These are phyloP conservation scores for Amazona guildingii DNA, from an alignment of 2,113 vertebrate genomes.

Conservation along the genomic window DNA sequence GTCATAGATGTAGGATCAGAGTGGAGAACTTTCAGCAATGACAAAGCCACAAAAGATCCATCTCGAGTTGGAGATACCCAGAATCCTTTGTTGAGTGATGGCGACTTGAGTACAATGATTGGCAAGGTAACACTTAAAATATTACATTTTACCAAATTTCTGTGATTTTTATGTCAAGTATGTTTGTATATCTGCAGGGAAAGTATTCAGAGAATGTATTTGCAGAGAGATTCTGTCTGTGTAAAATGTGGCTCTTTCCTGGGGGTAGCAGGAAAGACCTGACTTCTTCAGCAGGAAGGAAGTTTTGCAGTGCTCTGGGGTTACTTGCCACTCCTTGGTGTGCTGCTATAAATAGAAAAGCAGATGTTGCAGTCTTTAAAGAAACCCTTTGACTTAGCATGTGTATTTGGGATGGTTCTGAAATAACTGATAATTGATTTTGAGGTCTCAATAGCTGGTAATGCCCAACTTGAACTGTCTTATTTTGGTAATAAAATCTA, in stretches of 20 bases:
- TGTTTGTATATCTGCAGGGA: background rate
- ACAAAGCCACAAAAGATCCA: slow-evolving; percentile 98
- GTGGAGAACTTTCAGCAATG: slow-evolving; percentile 99
- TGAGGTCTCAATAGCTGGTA: background rate
- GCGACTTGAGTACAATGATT: slow-evolving; percentile 97
- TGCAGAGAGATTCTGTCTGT: background rate
- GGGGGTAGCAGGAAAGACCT: background rate
- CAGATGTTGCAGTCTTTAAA: background rate
- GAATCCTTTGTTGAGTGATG: slow-evolving; percentile 94
- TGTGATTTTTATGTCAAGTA: background rate
- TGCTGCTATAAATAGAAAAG: background rate
- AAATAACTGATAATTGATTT: background rate
- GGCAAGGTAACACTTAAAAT: slow-evolving; percentile 82
- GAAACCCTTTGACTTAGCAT: background rate
- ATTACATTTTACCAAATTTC: background rate
- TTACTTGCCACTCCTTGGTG: background rate
- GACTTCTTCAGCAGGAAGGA: too few relatives aligned
- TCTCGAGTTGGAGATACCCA: slow-evolving; percentile 98
- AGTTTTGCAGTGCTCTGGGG: background rate
- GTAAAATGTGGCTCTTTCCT: background rate
- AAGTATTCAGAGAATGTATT: background rate
- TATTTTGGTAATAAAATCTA: background rate
- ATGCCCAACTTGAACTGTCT: background rate
- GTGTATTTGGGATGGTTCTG: background rate
- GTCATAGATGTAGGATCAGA: slow-evolving; percentile 98